Evolutionary conservation across 2,888 invertebrate genomes (phyloP), one percentile per base, ranked within the genome.

Genomic region (Nasonovia ribisnigri): DNA sequence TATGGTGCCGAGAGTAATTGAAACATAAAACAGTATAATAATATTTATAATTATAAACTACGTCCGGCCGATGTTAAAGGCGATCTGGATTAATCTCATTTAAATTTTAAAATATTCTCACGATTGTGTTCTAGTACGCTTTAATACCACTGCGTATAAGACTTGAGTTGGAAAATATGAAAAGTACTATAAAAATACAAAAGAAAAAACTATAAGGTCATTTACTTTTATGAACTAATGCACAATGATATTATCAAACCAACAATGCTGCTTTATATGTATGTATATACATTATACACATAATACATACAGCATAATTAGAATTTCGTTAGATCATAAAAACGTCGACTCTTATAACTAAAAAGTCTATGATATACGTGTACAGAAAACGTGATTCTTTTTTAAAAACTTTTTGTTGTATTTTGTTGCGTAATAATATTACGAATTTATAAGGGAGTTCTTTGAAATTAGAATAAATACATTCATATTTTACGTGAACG

Each of bases 91-190:
- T 92, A 87, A 87, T 60, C 87, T 92, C 87, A 48, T 92, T 92
- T 87, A 48, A 87, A 92, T 92, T 92, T 92, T 36, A 29, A 87
- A 89, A 54, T 86, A 57, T 92, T 92, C 92, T 92, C 92, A 92
- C 91, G 24, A 86, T 91, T 91, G 84, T 57, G n/a, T 91, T 43
- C 24, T 57, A 46, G 29, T 46, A 77, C 11, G 29, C n/a, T 91
- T 91, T 43, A 84, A 91, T 54, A 24, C 24, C 10, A 24, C 36
- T 42, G 8, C 20, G 43, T 84, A 29, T 10, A 84, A 42, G 54
- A 84, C 5, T 24, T 46, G 29, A n/a, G 57, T 86, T 11, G 26
- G 43, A 86, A 92, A 86, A 60, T 92, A 60, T 84, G n/a, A 91
- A 91, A 84, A 84, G 46, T 54, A 43, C 10, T 54, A 91, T 54